phyloP scores from a whole-genome alignment of 1,140 invertebrate genomes.

The Danaus melanippus region DNA sequence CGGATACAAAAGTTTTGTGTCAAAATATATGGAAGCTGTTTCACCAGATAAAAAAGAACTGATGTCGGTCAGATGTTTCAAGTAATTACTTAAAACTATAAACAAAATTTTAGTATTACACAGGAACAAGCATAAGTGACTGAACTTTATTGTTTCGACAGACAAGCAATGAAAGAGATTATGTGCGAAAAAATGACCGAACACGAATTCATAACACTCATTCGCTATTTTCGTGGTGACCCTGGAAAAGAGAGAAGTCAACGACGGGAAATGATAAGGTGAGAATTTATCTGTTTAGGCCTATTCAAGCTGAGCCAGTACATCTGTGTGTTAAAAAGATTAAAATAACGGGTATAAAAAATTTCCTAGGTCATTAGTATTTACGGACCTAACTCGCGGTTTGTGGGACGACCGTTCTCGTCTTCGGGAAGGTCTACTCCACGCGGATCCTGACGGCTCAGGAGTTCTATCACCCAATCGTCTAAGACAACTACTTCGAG shows the following conservation, averaged over 20 bases:
- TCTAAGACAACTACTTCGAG: conserved; percentile 76
- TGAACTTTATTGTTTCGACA: conserved; percentile 28
- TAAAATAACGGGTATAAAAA: not conserved
- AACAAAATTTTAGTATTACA: not conserved
- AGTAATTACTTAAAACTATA: conserved; percentile 46
- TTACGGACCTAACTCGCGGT: conserved; percentile 77
- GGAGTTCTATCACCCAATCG: conserved; percentile 73
- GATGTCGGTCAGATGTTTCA: conserved; percentile 72
- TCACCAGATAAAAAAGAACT: conserved; percentile 50
- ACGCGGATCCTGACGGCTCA: conserved; percentile 73
- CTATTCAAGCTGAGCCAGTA: no score
- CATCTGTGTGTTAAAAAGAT: not conserved
- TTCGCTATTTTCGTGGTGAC: conserved; percentile 75
- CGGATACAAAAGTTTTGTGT: conserved; percentile 82
- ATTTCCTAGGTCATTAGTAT: conserved; percentile 72
- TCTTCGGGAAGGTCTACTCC: conserved; percentile 76
- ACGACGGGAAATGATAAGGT: conserved; percentile 67
- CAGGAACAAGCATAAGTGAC: not conserved
- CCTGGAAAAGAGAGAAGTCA: conserved; percentile 58
- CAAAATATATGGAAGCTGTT: conserved; percentile 75
- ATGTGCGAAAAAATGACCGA: conserved; percentile 79
- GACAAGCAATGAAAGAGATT: conserved; percentile 73
- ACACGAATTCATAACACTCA: conserved; percentile 84
- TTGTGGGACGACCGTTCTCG: conserved; percentile 80
- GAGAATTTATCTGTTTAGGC: conserved; percentile 1